Evolutionary conservation across 2,113 vertebrate genomes (phyloP).

Genomic region (Dicaeum eximium): DNA sequence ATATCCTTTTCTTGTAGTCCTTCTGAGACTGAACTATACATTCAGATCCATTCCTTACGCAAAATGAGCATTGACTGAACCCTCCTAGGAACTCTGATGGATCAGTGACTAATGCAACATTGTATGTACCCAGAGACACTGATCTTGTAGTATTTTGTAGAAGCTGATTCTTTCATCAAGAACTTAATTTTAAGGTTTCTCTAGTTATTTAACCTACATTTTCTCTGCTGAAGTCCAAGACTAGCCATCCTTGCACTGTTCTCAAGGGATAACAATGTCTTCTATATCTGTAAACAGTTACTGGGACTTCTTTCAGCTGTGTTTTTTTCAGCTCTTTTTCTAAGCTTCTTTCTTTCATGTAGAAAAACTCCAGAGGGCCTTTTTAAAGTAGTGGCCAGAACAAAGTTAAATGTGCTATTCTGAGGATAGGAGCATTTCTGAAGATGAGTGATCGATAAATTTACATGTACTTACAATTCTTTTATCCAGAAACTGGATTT

Average conservation of each 20-base stretch:
- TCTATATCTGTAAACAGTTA: background rate
- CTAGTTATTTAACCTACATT: background rate
- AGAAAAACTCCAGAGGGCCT: background rate
- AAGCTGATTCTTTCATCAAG: constrained; percentile 30
- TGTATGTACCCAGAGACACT: background rate
- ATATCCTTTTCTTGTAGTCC: background rate
- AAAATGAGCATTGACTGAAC: background rate
- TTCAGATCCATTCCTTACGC: background rate
- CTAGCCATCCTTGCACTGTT: background rate
- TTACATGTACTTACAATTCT: background rate
- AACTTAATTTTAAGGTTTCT: constrained; percentile 17
- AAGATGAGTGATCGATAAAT: background rate
- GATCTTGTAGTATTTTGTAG: background rate
- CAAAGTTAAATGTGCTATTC: background rate
- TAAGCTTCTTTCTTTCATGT: background rate
- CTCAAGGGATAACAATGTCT: background rate
- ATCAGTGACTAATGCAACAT: constrained; percentile 53
- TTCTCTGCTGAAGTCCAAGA: background rate
- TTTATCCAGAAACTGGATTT: background rate
- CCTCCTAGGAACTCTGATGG: constrained; percentile 4
- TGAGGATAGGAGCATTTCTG: background rate
- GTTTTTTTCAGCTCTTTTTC: background rate
- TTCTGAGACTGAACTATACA: background rate
- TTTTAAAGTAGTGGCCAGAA: background rate
- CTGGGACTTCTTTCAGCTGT: background rate